Base-by-base conservation (phyloP, 2,113 vertebrate genomes). In the Neofelis nebulosa region DNA sequence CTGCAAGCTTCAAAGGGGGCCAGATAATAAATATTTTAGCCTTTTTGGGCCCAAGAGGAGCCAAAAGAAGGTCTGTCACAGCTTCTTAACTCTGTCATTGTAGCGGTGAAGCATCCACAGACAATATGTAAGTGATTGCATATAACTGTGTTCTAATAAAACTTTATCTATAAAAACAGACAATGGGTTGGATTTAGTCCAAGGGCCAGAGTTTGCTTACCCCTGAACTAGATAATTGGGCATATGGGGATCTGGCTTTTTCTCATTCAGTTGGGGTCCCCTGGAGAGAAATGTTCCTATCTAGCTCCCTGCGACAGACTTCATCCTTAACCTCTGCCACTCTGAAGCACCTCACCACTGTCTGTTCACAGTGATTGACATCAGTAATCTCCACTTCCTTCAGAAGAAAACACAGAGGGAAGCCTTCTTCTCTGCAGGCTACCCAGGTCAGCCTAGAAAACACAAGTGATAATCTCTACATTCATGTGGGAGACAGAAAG, bases 161-260 rank as follows among this genome's bases (percentile, higher is more conserved):
- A 45, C 31, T 95, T 89, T 93, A 86, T 82, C 86, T 94, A 79
- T 74, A 78, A 91, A 89, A 90, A 88, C n/a, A 57, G 71, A 12
- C 36, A 25, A 4, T 2, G 4, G 36, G 36, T 48, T 89, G 29
- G 68, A 48, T 93, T 93, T 78, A 23, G 14, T 27, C 69, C 81
- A 23, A 14, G 19, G 15, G n/a, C 33, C 52, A 65, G 16, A n/a
- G 29, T 85, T 93, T 85, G 48, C 52, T 36, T 55, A 89, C 25
- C 41, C 71, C n/a, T 76, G 83, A 81, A 82, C 38, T 76, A 27
- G 25, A 82, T 89, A 78, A 69, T 7, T 55, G 29, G 82, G 38
- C 1, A 2, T 63, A 18, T 85, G 57, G 66, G 73, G 52, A 68
- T 50, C 41, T 80, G 31, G 11, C 36, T 71, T 78, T 66, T 11